Evolutionary conservation across 2,888 invertebrate species (phyloP), one percentile per base, ranked within the genome.

Genomic region (Diabrotica balteata): DNA sequence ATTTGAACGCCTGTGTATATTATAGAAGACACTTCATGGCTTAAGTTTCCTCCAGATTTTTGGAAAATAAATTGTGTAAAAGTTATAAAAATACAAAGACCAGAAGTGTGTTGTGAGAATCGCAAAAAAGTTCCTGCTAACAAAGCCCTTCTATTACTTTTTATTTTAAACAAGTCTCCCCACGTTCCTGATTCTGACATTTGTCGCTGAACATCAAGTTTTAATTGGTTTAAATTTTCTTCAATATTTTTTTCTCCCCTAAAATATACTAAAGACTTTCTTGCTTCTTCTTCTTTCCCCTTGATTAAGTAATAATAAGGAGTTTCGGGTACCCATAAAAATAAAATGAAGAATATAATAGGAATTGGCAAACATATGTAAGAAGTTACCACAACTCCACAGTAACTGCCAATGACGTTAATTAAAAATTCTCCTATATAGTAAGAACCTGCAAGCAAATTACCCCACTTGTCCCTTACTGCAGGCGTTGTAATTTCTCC

Each of bases 101-200:
- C 47, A 9, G 47, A 47, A 8, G 10, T 47, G 9, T 47, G 47
- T 47, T 47, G 47, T 9, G 9, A 8, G 10, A 47, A 47, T 6
- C 47, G 47, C 10, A 47, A 47, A 8, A 47, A 47, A 47, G 9
- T 6, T 47, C 47, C 47, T 9, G 47, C 47, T 10, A 47, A 10
- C 47, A 47, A 47, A 47, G 47, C 47, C 6, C 10, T 47, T 47
- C 47, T 47, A 47, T 47, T 47, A 47, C 47, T 47, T 10, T 47
- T 47, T 47, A 47, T 47, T 47, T 47, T 47, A 10, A 47, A 9
- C 10, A 47, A 47, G 10, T 47, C 47, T 10, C 8, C 8, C 47
- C 47, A 47, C 47, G 47, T 47, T 47, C 9, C 47, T 47, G 47
- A 47, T 47, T 47, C 47, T 47, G 47, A 47, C 47, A 47, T 47